Evolutionary conservation across 2,797 vertebrate species (phyloP), one percentile per base, ranked within the genome.

Genomic region (Falco concolor): DNA sequence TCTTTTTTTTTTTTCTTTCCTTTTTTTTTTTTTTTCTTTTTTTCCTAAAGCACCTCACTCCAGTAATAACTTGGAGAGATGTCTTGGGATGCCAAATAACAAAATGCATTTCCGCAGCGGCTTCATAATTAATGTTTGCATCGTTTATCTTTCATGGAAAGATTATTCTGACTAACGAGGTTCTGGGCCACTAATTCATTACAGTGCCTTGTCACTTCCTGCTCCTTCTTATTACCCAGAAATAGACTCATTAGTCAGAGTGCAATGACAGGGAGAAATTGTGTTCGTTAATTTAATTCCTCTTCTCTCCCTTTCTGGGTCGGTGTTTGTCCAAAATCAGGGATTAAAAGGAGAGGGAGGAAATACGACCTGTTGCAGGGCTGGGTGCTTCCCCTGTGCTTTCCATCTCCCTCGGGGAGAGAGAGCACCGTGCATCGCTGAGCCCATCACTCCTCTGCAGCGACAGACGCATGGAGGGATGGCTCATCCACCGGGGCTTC

Each of bases 191-290:
- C 98, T 98, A 98, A 98, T 98, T 98, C 98, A 98, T 98, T 98
- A 98, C 95, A 90, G 95, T 97, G 97, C 97, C 97, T 98, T 98
- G 98, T 98, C 98, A 98, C 98, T 98, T 98, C 97, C 98, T 98
- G 98, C 98, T 98, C 98, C 97, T 97, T 98, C 98, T 98, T 98
- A 98, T 98, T 98, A 98, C 97, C 97, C 97, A 98, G 98, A 98
- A 98, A 98, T 98, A 98, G 98, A 98, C 98, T 98, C 98, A 98
- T 98, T 98, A 98, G 98, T 98, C 98, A 98, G 98, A 98, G 98
- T 98, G 98, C 98, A 98, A 78, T 98, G 98, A 98, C 98, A 98
- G 97, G 96, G 98, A 98, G 97, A 98, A 98, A 98, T 98, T 98
- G 97, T 98, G 95, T 98, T 98, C 95, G 70, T 97, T 98, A 98